phyloP scores from a whole-genome alignment of 2,888 invertebrate species.

The Ptilodon capucinus region DNA sequence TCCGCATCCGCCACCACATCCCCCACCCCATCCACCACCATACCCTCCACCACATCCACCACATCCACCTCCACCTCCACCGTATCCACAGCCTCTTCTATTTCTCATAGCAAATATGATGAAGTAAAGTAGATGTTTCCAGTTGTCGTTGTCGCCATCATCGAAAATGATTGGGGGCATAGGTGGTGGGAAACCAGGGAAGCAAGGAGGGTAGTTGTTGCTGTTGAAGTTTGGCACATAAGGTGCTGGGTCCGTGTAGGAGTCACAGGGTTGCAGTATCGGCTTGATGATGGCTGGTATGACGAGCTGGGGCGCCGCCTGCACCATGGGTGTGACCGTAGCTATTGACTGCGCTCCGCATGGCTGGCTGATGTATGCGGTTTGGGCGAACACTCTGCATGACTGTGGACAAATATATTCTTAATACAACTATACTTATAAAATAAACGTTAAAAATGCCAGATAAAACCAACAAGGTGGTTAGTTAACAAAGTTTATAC shows the following conservation, averaged over 20 bases:
- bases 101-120: slow-evolving; percentile 54
- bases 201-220: slow-evolving; percentile 12
- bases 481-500: not conserved
- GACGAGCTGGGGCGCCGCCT: slow-evolving; percentile 41
- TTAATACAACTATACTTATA: not conserved
- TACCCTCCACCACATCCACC: slow-evolving; percentile 19
- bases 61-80: slow-evolving; percentile 20
- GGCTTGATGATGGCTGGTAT: slow-evolving; percentile 57
- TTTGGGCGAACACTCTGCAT: slow-evolving; percentile 17
- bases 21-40: slow-evolving; percentile 16
- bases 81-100: slow-evolving; percentile 26
- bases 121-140: slow-evolving; percentile 45
- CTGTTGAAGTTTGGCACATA: slow-evolving; percentile 20
- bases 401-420: slow-evolving; percentile 5
- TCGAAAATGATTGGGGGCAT: slow-evolving; percentile 48
- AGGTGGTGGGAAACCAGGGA: slow-evolving; percentile 14
- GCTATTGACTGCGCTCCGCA: slow-evolving; percentile 2
- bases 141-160: slow-evolving; percentile 37
- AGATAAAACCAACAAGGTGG: not conserved
- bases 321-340: slow-evolving; percentile 12
- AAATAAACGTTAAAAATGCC: too few species aligned
- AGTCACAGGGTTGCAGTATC: slow-evolving; percentile 30
- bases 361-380: slow-evolving; percentile 19
- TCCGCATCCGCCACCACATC: slow-evolving; percentile 18
- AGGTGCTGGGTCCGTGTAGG: slow-evolving; percentile 21